Evolutionary conservation across 1,140 invertebrate species (phyloP).

Genomic region (Microplitis demolitor): DNA sequence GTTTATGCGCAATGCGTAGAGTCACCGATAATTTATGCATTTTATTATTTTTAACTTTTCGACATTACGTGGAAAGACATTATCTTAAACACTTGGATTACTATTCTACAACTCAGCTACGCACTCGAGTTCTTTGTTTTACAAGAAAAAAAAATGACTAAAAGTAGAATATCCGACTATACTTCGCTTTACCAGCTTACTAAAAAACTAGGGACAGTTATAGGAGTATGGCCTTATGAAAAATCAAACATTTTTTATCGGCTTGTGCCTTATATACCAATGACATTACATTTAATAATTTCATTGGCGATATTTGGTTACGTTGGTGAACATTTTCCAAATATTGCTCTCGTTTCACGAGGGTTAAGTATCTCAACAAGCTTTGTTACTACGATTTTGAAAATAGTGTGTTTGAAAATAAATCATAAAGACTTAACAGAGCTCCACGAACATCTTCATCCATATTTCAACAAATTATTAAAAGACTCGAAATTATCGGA

Average conservation of each 20-base stretch:
- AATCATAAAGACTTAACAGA: constrained; percentile 9
- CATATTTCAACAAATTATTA: background rate
- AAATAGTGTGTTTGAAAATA: constrained; percentile 1
- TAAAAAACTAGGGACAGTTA: background rate
- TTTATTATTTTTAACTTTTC: too few relatives aligned
- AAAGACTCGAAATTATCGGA: background rate
- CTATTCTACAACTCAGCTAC: too few relatives aligned
- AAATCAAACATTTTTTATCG: background rate
- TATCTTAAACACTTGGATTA: background rate
- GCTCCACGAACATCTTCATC: constrained; percentile 14
- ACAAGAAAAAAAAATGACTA: too few relatives aligned
- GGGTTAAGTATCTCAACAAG: background rate
- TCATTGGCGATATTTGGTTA: background rate
- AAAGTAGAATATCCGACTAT: background rate
- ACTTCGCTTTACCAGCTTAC: background rate
- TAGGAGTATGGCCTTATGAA: background rate
- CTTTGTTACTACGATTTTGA: background rate
- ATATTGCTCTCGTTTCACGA: background rate
- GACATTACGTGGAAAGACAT: too few relatives aligned
- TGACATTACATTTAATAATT: background rate
- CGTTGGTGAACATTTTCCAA: background rate
- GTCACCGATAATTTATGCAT: too few relatives aligned
- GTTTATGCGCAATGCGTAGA: too few relatives aligned
- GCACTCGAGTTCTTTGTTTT: too few relatives aligned
- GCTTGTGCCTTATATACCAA: background rate